A percentile compares a stretch with the other conserved stretches of the same genome.
These are phyloP conservation scores for Vulpes lagopus DNA, from an alignment of 2,113 vertebrate genomes.

Conservation along the genomic window DNA sequence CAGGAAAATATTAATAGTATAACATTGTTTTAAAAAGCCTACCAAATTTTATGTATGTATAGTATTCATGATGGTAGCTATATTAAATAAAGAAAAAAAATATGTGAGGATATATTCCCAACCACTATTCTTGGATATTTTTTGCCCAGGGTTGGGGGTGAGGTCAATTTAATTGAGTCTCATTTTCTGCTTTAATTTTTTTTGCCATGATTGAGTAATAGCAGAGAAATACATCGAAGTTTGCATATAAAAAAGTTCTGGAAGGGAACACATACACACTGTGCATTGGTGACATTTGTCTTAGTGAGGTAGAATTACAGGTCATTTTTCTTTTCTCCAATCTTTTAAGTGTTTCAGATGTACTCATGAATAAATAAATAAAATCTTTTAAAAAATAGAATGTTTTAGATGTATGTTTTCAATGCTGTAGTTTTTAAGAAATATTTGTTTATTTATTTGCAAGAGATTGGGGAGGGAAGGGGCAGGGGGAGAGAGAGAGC, in stretches of 20 bases:
- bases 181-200: slow-evolving; percentile 50
- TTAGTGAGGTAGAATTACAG: neutral
- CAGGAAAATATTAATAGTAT: neutral
- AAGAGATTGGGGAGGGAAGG: no score
- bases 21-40: neutral
- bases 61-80: neutral
- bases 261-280: neutral
- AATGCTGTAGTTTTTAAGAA: neutral
- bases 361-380: no score
- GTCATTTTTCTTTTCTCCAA: slow-evolving; percentile 20
- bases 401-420: neutral
- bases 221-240: slow-evolving; percentile 52
- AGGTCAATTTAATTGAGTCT: slow-evolving; percentile 30
- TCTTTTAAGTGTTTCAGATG: neutral
- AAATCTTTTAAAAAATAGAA: neutral
- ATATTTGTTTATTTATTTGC: neutral
- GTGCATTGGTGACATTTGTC: neutral
- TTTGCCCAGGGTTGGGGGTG: neutral
- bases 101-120: neutral
- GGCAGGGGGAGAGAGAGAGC: no score
- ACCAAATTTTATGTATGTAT: neutral
- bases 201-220: slow-evolving; percentile 53
- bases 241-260: slow-evolving; percentile 3
- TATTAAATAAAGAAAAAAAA: neutral
- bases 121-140: neutral